Evolutionary conservation across 2,888 invertebrate species (phyloP).

Genomic region (Carabus problematicus): DNA sequence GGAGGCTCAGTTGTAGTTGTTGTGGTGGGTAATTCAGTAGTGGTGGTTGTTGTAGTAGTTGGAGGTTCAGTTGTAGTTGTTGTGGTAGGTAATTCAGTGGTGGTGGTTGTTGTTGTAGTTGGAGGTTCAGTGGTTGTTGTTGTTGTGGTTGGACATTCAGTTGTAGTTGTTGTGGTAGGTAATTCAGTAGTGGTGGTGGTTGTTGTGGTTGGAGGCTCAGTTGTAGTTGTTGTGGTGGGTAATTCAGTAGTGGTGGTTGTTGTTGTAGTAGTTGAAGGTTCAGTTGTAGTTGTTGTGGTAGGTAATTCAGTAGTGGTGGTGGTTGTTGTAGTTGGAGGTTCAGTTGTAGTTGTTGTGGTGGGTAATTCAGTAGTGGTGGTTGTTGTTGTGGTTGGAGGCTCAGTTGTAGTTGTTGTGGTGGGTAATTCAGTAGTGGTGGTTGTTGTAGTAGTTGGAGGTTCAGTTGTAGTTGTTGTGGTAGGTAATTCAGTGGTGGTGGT

Average conservation of each 20-base stretch:
- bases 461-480: neutral
- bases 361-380: constrained; percentile 9
- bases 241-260: constrained; percentile 3
- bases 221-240: constrained; percentile 1
- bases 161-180: neutral
- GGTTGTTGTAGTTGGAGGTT: neutral
- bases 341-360: neutral
- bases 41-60: neutral
- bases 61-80: neutral
- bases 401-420: neutral
- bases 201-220: neutral
- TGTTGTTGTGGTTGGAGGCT: neutral
- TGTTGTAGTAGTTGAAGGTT: constrained; percentile 4
- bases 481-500: constrained; percentile 10
- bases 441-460: neutral
- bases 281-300: constrained; percentile 5
- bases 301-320: neutral
- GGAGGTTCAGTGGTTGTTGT: constrained; percentile 9
- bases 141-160: neutral
- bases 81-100: constrained; percentile 7
- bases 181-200: neutral
- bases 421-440: neutral
- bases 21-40: neutral
- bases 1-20: constrained; percentile 9
- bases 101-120: neutral